Base-by-base conservation (phyloP, 2,888 invertebrate genomes). In the Uloborus plumipes region DNA sequence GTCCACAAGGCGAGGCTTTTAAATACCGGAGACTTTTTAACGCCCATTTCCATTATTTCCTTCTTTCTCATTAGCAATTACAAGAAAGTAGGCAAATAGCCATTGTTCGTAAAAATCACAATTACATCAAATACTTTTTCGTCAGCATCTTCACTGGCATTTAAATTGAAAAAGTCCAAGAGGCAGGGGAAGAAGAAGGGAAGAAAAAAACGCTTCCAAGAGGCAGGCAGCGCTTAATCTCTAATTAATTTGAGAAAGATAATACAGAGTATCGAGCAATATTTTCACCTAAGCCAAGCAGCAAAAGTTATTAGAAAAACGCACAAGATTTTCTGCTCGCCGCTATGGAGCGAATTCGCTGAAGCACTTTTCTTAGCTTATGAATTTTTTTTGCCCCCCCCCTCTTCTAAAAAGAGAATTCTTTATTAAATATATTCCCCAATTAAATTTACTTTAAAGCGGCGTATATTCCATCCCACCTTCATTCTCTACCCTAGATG, bases 161-260 rank as follows among this genome's bases (percentile, higher is more conserved):
- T 69, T 75, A 70, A 82, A 82, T 82, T 76, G 76, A 76, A 82
- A 76, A 82, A 82, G 65, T 65, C 65, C 47, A 26, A 67, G 53
- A 55, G 55, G 49, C 50, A 67, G 13, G 53, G 39, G 15, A 18
- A 65, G 75, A 58, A 81, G 22, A 22, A 15, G 50, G 26, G 18
- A 61, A 61, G 61, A 64, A 62, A 64, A 64, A 64, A 64, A 22
- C 26, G n/a, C 11, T 39, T 18, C 39, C 39, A 66, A 39, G 50
- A 59, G 67, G 83, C 62, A 83, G 69, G 77, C 83, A 77, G 55
- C 69, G 76, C 61, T 83, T 83, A 83, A 83, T 83, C 83, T 83
- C 77, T 83, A 83, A 83, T 83, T 83, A 83, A 83, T 76, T 83
- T 83, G 83, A 83, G 83, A 83, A 76, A 82, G 82, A 82, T 82